phyloP scores from a whole-genome alignment of 2,888 invertebrate genomes.

The Brachypterus glaber region DNA sequence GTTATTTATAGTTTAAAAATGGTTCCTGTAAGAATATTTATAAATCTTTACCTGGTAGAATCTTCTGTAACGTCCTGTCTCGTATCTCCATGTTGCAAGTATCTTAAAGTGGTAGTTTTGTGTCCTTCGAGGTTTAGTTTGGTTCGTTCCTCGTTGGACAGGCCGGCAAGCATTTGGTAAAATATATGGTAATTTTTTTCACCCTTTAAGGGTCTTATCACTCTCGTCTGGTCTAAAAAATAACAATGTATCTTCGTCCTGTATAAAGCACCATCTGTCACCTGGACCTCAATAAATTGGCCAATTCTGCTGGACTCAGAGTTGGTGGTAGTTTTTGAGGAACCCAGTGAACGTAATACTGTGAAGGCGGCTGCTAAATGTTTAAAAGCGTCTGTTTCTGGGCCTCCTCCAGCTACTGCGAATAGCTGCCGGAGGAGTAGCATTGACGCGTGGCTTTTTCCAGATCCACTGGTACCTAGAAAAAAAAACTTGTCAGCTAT shows the following conservation, averaged over 20 bases:
- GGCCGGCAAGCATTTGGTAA: constrained; percentile 89
- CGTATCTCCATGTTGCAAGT: constrained; percentile 66
- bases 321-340: constrained; percentile 83
- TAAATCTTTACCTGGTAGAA: constrained; percentile 47
- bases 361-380: constrained; percentile 93
- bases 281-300: constrained; percentile 92
- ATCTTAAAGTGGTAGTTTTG: constrained; percentile 69
- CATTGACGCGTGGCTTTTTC: constrained; percentile 91
- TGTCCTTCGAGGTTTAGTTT: constrained; percentile 84
- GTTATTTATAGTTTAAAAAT: too few species aligned
- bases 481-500: constrained; percentile 8
- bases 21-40: background rate
- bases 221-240: constrained; percentile 87
- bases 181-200: constrained; percentile 97
- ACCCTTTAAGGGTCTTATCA: constrained; percentile 69
- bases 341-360: constrained; percentile 81
- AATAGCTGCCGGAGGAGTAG: constrained; percentile 80
- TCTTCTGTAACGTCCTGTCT: constrained; percentile 65
- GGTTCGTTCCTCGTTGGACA: constrained; percentile 74
- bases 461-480: constrained; percentile 79
- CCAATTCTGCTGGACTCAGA: constrained; percentile 91
- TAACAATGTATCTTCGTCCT: constrained; percentile 94
- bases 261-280: constrained; percentile 88
- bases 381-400: constrained; percentile 93
- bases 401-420: constrained; percentile 88